Evolutionary conservation across 1,140 invertebrate species (phyloP).

Genomic region (Drosophila nigromelanica): DNA sequence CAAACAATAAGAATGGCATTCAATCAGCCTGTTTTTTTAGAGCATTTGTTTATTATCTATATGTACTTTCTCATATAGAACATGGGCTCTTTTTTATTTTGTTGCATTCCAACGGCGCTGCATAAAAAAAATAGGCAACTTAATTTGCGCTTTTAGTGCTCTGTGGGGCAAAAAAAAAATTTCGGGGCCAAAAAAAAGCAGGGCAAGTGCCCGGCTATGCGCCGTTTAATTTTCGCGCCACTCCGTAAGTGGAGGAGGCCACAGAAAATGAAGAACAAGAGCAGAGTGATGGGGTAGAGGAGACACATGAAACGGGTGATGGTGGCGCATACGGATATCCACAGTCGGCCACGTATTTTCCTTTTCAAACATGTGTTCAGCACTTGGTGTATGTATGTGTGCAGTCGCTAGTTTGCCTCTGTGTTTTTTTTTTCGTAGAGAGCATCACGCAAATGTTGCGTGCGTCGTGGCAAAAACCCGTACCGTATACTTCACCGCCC

Average conservation of each 20-base stretch:
- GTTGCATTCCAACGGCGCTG: constrained; percentile 55
- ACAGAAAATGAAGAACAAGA: constrained; percentile 14
- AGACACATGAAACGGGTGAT: constrained; percentile 25
- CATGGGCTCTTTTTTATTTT: constrained; percentile 76
- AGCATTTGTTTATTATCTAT: constrained; percentile 1
- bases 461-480: constrained; percentile 40
- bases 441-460: constrained; percentile 80
- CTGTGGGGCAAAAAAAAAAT: constrained; percentile 40
- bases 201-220: constrained; percentile 53
- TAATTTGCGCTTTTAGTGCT: constrained; percentile 81
- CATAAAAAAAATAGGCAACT: constrained; percentile 62
- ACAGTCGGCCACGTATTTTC: constrained; percentile 74
- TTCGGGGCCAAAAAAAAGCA: constrained; percentile 9
- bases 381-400: constrained; percentile 53
- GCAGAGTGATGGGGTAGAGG: not conserved
- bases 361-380: constrained; percentile 81
- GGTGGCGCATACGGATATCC: constrained; percentile 51
- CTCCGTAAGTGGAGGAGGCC: constrained; percentile 28
- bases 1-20: not conserved
- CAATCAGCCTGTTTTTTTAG: not conserved
- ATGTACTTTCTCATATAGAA: constrained; percentile 51
- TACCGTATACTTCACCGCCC: constrained; percentile 18
- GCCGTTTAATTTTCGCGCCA: constrained; percentile 78
- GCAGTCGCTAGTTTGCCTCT: constrained; percentile 29
- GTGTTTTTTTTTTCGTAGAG: constrained; percentile 11